These are phyloP conservation scores for Synergus japonicus DNA, from an alignment of 2,888 invertebrate species.

Conservation along the genomic window DNA sequence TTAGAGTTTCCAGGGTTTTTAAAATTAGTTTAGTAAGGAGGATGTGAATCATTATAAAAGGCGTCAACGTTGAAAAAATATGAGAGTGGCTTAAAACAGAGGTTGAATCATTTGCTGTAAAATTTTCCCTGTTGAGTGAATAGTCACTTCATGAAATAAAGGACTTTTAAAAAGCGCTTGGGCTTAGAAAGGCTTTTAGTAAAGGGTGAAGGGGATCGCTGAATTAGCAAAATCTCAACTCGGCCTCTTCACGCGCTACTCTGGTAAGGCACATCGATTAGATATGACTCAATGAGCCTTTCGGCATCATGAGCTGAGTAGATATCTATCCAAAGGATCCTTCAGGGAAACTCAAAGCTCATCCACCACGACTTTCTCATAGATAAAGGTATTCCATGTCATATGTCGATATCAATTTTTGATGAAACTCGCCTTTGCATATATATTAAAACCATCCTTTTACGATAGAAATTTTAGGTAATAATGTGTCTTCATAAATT, in stretches of 20 bases:
- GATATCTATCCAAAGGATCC: neutral
- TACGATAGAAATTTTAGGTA: neutral
- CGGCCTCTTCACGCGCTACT: conserved; percentile 37
- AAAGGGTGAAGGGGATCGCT: conserved; percentile 34
- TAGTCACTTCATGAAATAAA: conserved; percentile 17
- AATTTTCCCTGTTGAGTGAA: conserved; percentile 1
- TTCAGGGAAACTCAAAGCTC: conserved; percentile 5
- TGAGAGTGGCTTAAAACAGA: neutral
- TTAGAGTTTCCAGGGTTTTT: neutral
- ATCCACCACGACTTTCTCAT: neutral
- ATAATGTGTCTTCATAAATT: neutral
- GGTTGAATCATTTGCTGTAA: neutral
- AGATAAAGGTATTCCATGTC: neutral
- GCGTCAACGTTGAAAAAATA: neutral
- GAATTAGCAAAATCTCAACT: conserved; percentile 45
- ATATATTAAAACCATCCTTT: neutral
- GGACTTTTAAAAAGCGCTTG: conserved; percentile 19
- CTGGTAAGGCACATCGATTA: conserved; percentile 39
- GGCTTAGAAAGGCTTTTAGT: conserved; percentile 26
- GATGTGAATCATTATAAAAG: neutral
- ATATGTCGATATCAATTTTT: conserved; percentile 22
- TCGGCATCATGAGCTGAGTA: conserved; percentile 26
- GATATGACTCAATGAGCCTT: conserved; percentile 43
- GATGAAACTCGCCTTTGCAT: neutral
- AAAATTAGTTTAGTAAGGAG: neutral